Evolutionary conservation across 2,888 invertebrate species (phyloP).

Genomic region (Habroteleia sp.): DNA sequence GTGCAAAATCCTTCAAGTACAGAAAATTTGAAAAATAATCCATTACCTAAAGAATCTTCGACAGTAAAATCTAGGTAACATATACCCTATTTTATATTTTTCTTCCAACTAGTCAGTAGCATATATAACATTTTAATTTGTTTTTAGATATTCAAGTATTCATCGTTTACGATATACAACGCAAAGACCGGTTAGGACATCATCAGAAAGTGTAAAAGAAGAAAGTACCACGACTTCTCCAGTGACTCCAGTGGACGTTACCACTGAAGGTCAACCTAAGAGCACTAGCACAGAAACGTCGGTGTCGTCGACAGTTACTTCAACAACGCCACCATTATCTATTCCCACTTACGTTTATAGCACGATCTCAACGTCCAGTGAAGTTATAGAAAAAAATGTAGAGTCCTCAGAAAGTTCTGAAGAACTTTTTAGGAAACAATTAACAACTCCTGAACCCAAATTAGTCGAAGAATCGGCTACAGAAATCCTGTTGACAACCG

Average conservation of each 20-base stretch:
- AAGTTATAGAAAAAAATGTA: conserved; percentile 30
- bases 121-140: too few relatives aligned
- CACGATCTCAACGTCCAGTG: conserved; percentile 39
- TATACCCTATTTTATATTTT: too few relatives aligned
- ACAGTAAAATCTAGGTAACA: conserved; percentile 75
- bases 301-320: conserved; percentile 40
- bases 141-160: conserved; percentile 79
- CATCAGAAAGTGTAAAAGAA: conserved; percentile 31
- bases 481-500: conserved; percentile 73
- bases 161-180: conserved; percentile 79
- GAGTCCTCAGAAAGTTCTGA: conserved; percentile 19
- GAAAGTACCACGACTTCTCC: conserved; percentile 33
- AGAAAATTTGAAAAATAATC: conserved; percentile 25
- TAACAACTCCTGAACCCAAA: conserved; percentile 65
- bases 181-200: conserved; percentile 43
- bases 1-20: conserved; percentile 23
- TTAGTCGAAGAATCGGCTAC: conserved; percentile 75
- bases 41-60: conserved; percentile 56
- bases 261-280: too few relatives aligned
- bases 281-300: conserved; percentile 47
- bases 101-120: too few relatives aligned
- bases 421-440: conserved; percentile 13
- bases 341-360: conserved; percentile 66
- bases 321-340: conserved; percentile 61
- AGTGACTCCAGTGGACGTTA: conserved; percentile 40